Conservation (phyloP, 2,888 invertebrate genomes). For the Auanema freiburgensis region DNA sequence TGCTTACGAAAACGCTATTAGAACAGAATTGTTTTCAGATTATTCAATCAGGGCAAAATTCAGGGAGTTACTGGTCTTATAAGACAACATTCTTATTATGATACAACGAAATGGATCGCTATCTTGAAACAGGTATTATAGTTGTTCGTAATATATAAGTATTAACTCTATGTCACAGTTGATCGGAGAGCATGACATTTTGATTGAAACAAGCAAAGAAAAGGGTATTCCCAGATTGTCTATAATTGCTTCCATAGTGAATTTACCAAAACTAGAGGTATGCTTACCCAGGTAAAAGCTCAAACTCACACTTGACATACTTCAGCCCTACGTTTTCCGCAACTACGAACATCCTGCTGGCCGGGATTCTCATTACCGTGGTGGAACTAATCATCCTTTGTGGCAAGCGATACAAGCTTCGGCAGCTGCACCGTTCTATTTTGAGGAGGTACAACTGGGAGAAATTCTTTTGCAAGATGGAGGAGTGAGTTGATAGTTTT, state of each 20-base stretch:
- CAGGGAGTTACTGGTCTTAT: slow-evolving; percentile 48
- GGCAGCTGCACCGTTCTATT: slow-evolving; percentile 88
- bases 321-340: slow-evolving; percentile 79
- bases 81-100: slow-evolving; percentile 82
- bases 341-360: slow-evolving; percentile 78
- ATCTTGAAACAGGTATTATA: slow-evolving; percentile 70
- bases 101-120: slow-evolving; percentile 81
- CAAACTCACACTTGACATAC: not conserved
- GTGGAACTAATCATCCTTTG: slow-evolving; percentile 52
- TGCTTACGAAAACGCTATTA: not conserved
- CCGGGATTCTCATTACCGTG: slow-evolving; percentile 65
- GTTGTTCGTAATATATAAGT: not conserved
- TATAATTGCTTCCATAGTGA: slow-evolving; percentile 79
- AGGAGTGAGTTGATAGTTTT: slow-evolving; percentile 37
- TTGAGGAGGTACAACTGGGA: slow-evolving; percentile 78
- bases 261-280: slow-evolving; percentile 72
- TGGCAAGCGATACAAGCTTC: slow-evolving; percentile 71
- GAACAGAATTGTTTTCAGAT: slow-evolving; percentile 11
- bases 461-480: slow-evolving; percentile 54
- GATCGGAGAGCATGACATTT: slow-evolving; percentile 50
- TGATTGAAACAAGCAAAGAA: slow-evolving; percentile 48
- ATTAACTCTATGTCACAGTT: slow-evolving; percentile 23
- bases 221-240: slow-evolving; percentile 71
- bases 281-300: not conserved
- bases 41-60: slow-evolving; percentile 38